Conservation (phyloP, 2,888 invertebrate species). For the Eustalomyia histrio region DNA sequence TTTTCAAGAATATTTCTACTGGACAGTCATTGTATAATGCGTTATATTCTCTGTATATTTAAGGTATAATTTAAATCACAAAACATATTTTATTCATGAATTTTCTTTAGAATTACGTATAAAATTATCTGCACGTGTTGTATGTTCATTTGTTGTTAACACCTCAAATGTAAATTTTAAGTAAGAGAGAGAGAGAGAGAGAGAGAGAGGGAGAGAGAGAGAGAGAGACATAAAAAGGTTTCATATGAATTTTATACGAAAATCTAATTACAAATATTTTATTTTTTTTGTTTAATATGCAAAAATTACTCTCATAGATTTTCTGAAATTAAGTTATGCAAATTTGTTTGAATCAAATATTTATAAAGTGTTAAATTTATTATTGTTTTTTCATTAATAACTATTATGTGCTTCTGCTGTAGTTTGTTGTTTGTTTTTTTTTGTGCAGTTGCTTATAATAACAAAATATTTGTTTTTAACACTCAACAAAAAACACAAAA, state of each 20-base stretch:
- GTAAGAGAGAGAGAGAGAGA: no score
- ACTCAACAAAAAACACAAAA: neutral
- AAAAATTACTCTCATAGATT: neutral
- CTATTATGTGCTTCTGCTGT: neutral
- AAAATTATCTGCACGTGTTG: conserved; percentile 6
- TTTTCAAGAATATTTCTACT: no score
- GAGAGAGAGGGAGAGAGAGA: no score
- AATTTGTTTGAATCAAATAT: neutral
- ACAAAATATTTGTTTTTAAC: neutral
- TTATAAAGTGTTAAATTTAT: neutral
- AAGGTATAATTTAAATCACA: no score
- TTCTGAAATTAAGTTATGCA: neutral
- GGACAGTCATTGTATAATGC: no score
- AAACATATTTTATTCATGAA: neutral
- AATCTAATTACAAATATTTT: neutral
- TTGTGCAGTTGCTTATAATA: neutral
- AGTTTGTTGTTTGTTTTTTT: no score
- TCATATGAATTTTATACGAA: neutral
- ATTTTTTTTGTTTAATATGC: neutral
- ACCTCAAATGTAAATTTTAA: no score
- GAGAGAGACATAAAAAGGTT: neutral
- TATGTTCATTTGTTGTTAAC: conserved; percentile 8
- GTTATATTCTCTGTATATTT: no score
- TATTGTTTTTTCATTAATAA: neutral
- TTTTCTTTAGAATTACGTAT: neutral